phyloP scores from a whole-genome alignment of 2,797 vertebrate species.

The Vultur gryphus region DNA sequence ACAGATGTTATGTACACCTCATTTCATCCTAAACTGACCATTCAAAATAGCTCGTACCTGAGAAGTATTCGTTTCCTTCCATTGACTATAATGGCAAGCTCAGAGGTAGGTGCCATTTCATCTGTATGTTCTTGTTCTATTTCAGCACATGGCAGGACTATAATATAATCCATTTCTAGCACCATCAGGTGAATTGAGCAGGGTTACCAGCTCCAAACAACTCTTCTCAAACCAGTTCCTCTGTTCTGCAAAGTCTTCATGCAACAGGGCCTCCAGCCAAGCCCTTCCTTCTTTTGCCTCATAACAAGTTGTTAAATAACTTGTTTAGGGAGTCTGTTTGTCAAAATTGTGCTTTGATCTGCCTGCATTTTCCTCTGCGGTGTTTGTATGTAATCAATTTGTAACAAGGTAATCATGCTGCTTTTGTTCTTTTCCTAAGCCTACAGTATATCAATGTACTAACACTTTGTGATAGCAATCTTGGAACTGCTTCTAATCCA shows the following conservation, averaged over 20 bases:
- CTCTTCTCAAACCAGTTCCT: neutral
- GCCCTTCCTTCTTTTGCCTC: neutral
- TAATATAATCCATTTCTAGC: neutral
- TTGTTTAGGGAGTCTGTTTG: neutral
- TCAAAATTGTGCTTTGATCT: neutral
- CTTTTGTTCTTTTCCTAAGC: neutral
- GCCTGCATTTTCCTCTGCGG: neutral
- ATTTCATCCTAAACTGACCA: neutral
- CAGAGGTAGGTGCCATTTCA: neutral
- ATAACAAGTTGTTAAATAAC: neutral
- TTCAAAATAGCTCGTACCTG: neutral
- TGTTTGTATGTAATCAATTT: neutral
- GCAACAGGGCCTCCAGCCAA: neutral
- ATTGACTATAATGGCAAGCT: neutral
- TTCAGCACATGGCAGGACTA: neutral
- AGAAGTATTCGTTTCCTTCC: neutral
- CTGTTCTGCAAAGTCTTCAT: neutral
- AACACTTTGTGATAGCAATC: neutral
- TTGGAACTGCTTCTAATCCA: neutral
- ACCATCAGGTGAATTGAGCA: neutral
- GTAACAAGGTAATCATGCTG: neutral
- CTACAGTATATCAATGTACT: neutral
- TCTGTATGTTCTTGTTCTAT: neutral
- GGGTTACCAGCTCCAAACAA: neutral
- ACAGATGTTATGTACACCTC: neutral